Percentiles rank a stretch among this genome's conserved stretches.
Evolutionary conservation across 2,888 invertebrate species (phyloP).

Genomic region (Ctena decussata): DNA sequence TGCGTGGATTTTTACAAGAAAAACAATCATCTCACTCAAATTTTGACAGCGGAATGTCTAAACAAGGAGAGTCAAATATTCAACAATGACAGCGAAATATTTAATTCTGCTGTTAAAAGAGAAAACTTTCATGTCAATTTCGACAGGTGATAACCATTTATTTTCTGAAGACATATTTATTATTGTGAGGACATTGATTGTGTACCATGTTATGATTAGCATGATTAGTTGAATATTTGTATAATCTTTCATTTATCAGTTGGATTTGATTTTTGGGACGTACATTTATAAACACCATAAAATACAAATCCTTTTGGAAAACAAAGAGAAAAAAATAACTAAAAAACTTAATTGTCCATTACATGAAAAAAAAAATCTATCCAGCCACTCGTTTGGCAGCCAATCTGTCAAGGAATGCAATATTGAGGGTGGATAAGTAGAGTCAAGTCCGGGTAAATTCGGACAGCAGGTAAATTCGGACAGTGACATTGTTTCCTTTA

Average conservation of each 20-base stretch:
- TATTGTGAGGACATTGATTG: not conserved
- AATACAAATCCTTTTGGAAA: no score
- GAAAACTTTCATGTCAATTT: not conserved
- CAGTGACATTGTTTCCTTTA: no score
- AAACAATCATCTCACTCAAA: not conserved
- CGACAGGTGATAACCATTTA: not conserved
- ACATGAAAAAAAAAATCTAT: no score
- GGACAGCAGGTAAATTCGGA: no score
- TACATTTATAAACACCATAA: no score
- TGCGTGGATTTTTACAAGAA: not conserved
- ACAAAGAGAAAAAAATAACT: no score
- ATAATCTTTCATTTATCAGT: not conserved
- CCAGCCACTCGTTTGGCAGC: no score
- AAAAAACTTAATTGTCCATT: no score
- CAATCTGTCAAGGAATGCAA: no score
- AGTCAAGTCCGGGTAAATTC: no score
- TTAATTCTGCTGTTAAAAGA: not conserved
- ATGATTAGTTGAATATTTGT: not conserved
- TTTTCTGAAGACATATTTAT: not conserved
- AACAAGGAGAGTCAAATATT: not conserved
- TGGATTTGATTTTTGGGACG: no score
- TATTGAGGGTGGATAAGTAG: no score
- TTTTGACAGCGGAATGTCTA: not conserved
- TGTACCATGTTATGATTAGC: not conserved
- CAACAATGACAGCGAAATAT: not conserved